phyloP scores from a whole-genome alignment of 2,113 vertebrate species.

The Daboia siamensis region DNA sequence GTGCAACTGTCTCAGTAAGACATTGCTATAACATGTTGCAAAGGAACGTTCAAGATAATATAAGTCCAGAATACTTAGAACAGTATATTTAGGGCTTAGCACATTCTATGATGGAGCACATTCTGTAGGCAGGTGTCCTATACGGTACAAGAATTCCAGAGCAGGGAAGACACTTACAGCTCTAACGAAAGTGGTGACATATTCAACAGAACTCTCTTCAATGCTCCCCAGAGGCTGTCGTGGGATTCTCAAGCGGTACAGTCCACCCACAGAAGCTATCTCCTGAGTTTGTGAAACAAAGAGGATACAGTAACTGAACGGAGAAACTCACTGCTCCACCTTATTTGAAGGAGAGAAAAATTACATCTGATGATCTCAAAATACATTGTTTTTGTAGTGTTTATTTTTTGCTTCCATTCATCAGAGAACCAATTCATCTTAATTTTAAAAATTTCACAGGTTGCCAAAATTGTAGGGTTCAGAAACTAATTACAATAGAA shows the following conservation, averaged over 20 bases:
- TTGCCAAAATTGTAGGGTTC: not conserved
- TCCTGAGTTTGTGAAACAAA: constrained; percentile 75
- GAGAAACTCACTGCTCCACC: not conserved
- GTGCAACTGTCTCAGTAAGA: not conserved
- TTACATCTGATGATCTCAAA: not conserved
- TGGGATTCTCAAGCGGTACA: constrained; percentile 83
- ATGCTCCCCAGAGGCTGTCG: constrained; percentile 70
- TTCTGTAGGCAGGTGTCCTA: too few species aligned
- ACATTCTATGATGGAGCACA: not conserved
- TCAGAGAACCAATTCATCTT: not conserved
- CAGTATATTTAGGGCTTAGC: not conserved
- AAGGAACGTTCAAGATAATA: not conserved
- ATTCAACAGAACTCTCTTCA: constrained; percentile 64
- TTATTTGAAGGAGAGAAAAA: not conserved
- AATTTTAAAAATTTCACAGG: not conserved
- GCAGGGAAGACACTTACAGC: constrained; percentile 72
- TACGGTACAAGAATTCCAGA: not conserved
- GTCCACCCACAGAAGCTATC: constrained; percentile 81
- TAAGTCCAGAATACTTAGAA: not conserved
- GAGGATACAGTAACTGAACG: not conserved
- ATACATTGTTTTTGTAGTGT: not conserved
- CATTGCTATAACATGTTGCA: not conserved
- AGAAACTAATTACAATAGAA: not conserved
- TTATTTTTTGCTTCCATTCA: not conserved
- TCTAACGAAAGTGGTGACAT: constrained; percentile 84